Evolutionary conservation across 2,797 vertebrate genomes (phyloP).

Genomic region (Ctenopoma multispine): DNA sequence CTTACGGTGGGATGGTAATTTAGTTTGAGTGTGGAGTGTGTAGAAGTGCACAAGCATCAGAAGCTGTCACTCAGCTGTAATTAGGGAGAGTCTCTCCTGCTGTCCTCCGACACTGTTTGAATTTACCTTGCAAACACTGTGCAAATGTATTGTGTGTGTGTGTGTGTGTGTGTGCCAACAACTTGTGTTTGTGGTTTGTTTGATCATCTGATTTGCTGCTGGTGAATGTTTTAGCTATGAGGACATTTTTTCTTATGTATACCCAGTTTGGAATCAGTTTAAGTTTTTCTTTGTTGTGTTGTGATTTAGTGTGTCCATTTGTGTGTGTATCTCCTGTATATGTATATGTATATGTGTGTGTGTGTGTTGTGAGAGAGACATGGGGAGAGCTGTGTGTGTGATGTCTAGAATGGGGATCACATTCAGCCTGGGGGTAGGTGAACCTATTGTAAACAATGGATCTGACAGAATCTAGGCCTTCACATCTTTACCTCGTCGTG

Average conservation of each 20-base stretch:
- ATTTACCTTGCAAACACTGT: conserved; percentile 67
- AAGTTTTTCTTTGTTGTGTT: conserved; percentile 32
- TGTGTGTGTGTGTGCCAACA: conserved; percentile 25
- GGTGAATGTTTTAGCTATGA: conserved; percentile 33
- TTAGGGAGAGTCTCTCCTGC: conserved; percentile 62
- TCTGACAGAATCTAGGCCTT: conserved; percentile 80
- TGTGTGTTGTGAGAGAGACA: conserved; percentile 14
- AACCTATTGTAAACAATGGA: conserved; percentile 86
- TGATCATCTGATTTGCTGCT: conserved; percentile 46
- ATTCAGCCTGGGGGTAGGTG: conserved; percentile 83
- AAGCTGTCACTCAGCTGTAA: conserved; percentile 73
- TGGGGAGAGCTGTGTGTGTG: conserved; percentile 48
- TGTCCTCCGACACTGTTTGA: conserved; percentile 61
- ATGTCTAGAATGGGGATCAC: conserved; percentile 81
- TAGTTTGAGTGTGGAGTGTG: conserved; percentile 39
- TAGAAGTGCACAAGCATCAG: conserved; percentile 45
- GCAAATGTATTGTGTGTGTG: conserved; percentile 36
- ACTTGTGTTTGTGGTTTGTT: conserved; percentile 46
- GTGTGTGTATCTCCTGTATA: conserved; percentile 5
- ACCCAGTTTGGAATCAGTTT: conserved; percentile 31
- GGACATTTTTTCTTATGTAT: conserved; percentile 17
- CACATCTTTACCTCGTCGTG: conserved; percentile 67
- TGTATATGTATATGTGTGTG: conserved; percentile 14
- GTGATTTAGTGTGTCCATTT: conserved; percentile 15
- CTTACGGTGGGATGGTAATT: conserved; percentile 58